These are phyloP conservation scores for Caligus rogercresseyi DNA, from an alignment of 1,140 invertebrate species.

Conservation along the genomic window DNA sequence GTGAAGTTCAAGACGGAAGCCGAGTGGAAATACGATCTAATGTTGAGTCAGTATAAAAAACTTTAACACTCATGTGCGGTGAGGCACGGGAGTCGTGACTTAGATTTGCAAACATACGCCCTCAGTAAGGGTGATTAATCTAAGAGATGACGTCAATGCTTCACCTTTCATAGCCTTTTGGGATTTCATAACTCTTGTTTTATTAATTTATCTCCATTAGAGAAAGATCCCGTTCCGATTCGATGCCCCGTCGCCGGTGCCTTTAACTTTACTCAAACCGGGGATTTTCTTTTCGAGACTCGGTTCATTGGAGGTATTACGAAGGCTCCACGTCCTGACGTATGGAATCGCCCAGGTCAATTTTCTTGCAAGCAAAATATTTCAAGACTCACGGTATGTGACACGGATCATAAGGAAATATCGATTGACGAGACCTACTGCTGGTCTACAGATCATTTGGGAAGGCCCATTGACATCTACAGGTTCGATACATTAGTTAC, in stretches of 20 bases:
- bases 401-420: conserved; percentile 35
- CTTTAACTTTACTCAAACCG: conserved; percentile 75
- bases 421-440: conserved; percentile 39
- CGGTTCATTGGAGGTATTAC: conserved; percentile 39
- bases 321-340: conserved; percentile 34
- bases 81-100: no score
- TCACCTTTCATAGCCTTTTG: no score
- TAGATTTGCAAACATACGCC: no score
- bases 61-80: no score
- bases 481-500: no score
- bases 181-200: no score
- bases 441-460: conserved; percentile 38
- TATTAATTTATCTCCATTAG: conserved; percentile 33
- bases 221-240: conserved; percentile 74
- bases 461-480: conserved; percentile 36
- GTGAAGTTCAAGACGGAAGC: conserved; percentile 67
- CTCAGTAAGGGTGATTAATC: no score
- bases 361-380: conserved; percentile 33
- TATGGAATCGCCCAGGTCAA: conserved; percentile 27
- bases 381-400: conserved; percentile 35
- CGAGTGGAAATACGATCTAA: conserved; percentile 71
- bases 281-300: conserved; percentile 54
- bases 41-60: conserved; percentile 38
- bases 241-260: conserved; percentile 89
- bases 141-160: no score